Base-by-base conservation (phyloP, 1,140 invertebrate genomes). In the Cataglyphis hispanica region DNA sequence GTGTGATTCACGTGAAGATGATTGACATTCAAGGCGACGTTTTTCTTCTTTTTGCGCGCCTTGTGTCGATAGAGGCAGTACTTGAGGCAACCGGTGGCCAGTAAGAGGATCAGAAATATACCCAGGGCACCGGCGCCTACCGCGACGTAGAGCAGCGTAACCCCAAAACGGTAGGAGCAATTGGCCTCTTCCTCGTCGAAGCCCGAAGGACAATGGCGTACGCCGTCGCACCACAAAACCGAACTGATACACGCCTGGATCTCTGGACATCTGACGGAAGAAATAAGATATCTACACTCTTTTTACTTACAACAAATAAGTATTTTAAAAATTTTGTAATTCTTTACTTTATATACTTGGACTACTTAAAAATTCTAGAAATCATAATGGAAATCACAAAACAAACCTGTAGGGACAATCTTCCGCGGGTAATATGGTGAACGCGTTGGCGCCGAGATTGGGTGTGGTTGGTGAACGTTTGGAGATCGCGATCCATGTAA, bases 401-500 rank as follows among this genome's bases (percentile, higher is more conserved):
- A 75, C 70, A 7, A 69, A 97, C 97, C 96, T 97, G 92, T 97
- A 97, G 46, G 96, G 96, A 91, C 97, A 97, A 64, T 97, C 97
- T 13, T 97, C 95, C 16, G 96, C 95, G 31, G 95, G 96, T 70
- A 96, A 96, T 72, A 97, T 94, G 13, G 97, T 95, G 80, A 96
- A 95, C 25, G 96, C 95, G 74, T 92, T 94, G 69, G 43, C 95
- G 87, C 87, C 90, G 0, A 90, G 25, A 70, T 87, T 94, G 56
- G 95, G 94, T 27, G 96, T 94, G 11, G 94, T 94, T 19, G 95
- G 89, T 0, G 95, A 94, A 88, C 97, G 96, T 89, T 97, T 97
- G 34, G 97, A 97, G 31, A 98, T 96, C 86, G 97, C 97, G 94
- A 98, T 97, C 97, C 97, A 98, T 70, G 96, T 97, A 37, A 98